Evolutionary conservation across 2,888 invertebrate species (phyloP).

Genomic region (Orchesellides sinensis): DNA sequence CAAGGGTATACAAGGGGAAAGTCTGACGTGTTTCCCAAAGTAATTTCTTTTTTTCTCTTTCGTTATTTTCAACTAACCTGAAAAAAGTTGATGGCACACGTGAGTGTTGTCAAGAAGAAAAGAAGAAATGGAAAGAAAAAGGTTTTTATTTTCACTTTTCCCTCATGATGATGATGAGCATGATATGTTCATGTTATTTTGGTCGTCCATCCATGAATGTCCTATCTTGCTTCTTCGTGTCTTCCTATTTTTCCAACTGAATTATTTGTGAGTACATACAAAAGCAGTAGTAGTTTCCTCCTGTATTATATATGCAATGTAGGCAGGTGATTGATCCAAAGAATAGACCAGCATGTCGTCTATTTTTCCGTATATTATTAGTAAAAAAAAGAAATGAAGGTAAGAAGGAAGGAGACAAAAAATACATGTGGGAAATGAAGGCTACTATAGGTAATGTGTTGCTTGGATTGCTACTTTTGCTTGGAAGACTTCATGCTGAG

Average conservation of each 20-base stretch:
- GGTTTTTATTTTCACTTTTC: slow-evolving; percentile 51
- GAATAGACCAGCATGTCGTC: slow-evolving; percentile 57
- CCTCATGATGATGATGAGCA: not conserved
- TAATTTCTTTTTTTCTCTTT: slow-evolving; percentile 38
- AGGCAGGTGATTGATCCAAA: slow-evolving; percentile 60
- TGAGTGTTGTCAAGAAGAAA: slow-evolving; percentile 48
- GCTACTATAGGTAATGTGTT: not conserved
- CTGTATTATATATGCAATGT: not conserved
- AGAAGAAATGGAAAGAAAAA: too few relatives aligned
- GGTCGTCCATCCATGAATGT: too few relatives aligned
- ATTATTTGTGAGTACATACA: not conserved
- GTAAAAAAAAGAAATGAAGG: slow-evolving; percentile 18
- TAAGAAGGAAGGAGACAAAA: slow-evolving; percentile 5
- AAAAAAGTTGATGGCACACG: slow-evolving; percentile 47
- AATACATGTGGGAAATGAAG: not conserved
- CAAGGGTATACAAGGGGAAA: slow-evolving; percentile 7
- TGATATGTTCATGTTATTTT: slow-evolving; percentile 21
- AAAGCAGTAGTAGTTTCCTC: not conserved
- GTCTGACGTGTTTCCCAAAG: slow-evolving; percentile 20
- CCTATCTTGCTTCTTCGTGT: not conserved
- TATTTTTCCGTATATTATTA: slow-evolving; percentile 48
- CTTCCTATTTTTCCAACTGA: not conserved
- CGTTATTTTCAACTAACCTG: slow-evolving; percentile 8
- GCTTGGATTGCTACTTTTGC: not conserved
- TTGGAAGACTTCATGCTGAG: slow-evolving; percentile 23